Percentiles rank a stretch among this genome's conserved stretches.
Evolutionary conservation across 2,797 vertebrate genomes (phyloP).

Genomic region (Lutjanus campechanus): DNA sequence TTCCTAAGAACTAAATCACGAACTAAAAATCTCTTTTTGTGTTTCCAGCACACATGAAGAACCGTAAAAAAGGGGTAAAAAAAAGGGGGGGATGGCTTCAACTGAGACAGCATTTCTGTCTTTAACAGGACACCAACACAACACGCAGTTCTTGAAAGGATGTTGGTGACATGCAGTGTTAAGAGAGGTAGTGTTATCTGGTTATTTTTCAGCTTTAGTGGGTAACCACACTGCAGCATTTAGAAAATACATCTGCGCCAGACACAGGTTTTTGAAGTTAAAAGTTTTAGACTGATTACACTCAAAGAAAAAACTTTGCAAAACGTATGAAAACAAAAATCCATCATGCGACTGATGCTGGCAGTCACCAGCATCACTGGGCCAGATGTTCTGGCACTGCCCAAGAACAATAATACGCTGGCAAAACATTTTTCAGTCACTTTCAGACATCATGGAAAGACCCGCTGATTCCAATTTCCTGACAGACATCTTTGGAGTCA

Average conservation of each 20-base stretch:
- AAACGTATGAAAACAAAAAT: no score
- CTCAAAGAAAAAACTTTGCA: no score
- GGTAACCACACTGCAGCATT: not conserved
- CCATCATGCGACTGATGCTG: no score
- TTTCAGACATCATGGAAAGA: no score
- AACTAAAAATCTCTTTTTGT: not conserved
- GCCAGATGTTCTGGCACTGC: no score
- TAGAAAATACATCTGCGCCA: not conserved
- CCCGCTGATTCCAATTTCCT: no score
- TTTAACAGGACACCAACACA: not conserved
- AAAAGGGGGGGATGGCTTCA: not conserved
- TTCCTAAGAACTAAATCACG: not conserved
- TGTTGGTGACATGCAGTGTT: not conserved
- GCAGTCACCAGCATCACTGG: no score
- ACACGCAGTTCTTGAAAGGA: not conserved
- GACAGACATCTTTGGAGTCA: no score
- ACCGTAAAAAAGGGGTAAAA: not conserved
- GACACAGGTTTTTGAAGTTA: no score
- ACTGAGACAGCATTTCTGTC: not conserved
- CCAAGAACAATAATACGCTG: no score
- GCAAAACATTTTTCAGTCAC: no score
- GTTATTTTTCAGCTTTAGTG: not conserved
- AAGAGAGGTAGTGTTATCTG: not conserved
- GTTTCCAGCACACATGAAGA: not conserved
- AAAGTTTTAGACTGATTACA: no score